Evolutionary conservation across 1,140 invertebrate genomes (phyloP).

Genomic region (Dinoponera quadriceps): DNA sequence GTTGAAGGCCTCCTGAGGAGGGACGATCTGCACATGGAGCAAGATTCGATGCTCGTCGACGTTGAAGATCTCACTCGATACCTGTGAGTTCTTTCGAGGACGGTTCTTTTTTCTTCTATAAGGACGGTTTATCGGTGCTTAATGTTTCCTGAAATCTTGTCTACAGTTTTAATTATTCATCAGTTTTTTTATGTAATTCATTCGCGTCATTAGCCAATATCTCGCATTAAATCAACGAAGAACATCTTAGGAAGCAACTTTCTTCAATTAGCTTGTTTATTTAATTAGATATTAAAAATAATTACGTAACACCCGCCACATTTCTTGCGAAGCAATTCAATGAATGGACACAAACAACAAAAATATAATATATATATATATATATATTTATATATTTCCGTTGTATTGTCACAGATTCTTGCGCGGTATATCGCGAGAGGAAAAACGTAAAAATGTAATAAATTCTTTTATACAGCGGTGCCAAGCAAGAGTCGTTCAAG

Average conservation of each 20-base stretch:
- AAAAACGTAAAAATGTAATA: constrained; percentile 28
- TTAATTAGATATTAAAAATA: too few relatives aligned
- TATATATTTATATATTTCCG: too few relatives aligned
- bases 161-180: not conserved
- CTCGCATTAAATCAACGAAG: not conserved
- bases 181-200: not conserved
- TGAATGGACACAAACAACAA: too few relatives aligned
- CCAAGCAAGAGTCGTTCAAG: constrained; percentile 83
- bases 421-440: not conserved
- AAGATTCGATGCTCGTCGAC: constrained; percentile 98
- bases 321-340: too few relatives aligned
- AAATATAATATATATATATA: too few relatives aligned
- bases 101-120: not conserved
- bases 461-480: constrained; percentile 80
- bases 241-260: not conserved
- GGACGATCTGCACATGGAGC: constrained; percentile 98
- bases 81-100: constrained; percentile 89
- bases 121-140: not conserved
- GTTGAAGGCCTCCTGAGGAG: constrained; percentile 94
- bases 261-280: constrained; percentile 7
- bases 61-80: constrained; percentile 98
- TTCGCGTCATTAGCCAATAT: not conserved
- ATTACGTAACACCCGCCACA: too few relatives aligned
- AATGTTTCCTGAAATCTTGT: not conserved
- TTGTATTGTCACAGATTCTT: too few relatives aligned